Percentiles rank a stretch among this genome's conserved stretches.
phyloP scores from a whole-genome alignment of 2,113 vertebrate species.

The Elaphurus davidianus region DNA sequence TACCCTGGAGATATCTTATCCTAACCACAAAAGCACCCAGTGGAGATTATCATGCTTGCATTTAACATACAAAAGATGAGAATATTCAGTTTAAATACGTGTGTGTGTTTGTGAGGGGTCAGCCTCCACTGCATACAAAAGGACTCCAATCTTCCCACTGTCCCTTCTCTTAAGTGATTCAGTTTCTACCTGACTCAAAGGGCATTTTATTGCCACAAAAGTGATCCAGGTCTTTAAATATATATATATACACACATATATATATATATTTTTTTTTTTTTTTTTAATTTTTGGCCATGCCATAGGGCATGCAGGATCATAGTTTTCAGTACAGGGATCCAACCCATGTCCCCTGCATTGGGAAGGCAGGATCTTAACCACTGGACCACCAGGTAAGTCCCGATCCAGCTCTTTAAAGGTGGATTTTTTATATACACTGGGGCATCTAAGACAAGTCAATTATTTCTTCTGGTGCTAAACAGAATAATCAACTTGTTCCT shows the following conservation, averaged over 20 bases:
- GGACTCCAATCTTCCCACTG: not conserved
- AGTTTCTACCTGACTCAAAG: not conserved
- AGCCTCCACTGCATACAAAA: not conserved
- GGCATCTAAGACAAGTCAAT: not conserved
- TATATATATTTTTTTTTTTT: not conserved
- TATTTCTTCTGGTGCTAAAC: not conserved
- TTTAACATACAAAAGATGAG: not conserved
- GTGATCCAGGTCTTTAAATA: not conserved
- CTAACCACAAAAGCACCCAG: not conserved
- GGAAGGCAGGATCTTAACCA: not conserved
- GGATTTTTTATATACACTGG: not conserved
- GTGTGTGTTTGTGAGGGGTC: not conserved
- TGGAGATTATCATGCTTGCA: not conserved
- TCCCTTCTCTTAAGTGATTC: not conserved
- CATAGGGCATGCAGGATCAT: not conserved
- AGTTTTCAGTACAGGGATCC: not conserved
- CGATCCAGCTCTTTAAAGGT: not conserved
- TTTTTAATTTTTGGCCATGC: not conserved
- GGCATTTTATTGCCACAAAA: not conserved
- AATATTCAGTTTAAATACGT: not conserved
- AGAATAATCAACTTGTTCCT: not conserved
- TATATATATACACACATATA: too few species aligned
- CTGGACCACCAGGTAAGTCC: not conserved
- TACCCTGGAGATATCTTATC: not conserved
- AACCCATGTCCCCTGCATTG: not conserved